Percentiles rank a stretch among this genome's conserved stretches.
Conservation (phyloP, 2,888 invertebrate genomes). For the Melanophora roralis region DNA sequence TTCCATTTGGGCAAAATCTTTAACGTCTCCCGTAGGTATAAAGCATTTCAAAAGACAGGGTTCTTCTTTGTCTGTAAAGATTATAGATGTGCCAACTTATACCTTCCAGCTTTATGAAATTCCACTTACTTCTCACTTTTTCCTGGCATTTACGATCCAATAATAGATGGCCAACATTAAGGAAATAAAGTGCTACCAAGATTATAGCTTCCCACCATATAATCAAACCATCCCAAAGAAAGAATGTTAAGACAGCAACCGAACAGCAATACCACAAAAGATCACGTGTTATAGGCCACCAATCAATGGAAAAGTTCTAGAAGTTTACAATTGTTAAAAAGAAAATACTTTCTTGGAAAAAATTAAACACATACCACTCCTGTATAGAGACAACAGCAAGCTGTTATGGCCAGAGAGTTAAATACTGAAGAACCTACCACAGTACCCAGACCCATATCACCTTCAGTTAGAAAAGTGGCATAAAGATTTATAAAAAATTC, state of each 20-base stretch:
- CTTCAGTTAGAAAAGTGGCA: conserved; percentile 89
- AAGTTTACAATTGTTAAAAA: conserved; percentile 35
- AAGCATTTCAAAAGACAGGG: conserved; percentile 79
- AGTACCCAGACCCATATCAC: conserved; percentile 89
- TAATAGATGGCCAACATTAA: conserved; percentile 80
- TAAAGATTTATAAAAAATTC: conserved; percentile 93
- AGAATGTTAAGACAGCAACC: conserved; percentile 86
- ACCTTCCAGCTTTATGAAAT: no score
- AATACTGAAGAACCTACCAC: conserved; percentile 91
- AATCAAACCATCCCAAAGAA: conserved; percentile 88
- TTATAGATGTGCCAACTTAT: background rate
- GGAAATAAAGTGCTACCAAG: conserved; percentile 85
- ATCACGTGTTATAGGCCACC: conserved; percentile 91
- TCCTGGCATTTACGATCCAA: conserved; percentile 30
- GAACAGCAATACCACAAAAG: conserved; percentile 88
- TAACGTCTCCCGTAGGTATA: conserved; percentile 88
- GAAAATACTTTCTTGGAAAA: conserved; percentile 11
- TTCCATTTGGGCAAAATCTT: conserved; percentile 78
- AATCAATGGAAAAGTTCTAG: conserved; percentile 88
- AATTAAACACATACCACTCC: conserved; percentile 80
- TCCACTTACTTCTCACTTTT: conserved; percentile 8
- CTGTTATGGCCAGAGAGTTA: conserved; percentile 88
- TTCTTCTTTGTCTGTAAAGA: conserved; percentile 7
- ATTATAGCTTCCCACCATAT: conserved; percentile 90
- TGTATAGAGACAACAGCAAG: conserved; percentile 86